phyloP scores from a whole-genome alignment of 2,113 vertebrate species.

The Alexandromys fortis region DNA sequence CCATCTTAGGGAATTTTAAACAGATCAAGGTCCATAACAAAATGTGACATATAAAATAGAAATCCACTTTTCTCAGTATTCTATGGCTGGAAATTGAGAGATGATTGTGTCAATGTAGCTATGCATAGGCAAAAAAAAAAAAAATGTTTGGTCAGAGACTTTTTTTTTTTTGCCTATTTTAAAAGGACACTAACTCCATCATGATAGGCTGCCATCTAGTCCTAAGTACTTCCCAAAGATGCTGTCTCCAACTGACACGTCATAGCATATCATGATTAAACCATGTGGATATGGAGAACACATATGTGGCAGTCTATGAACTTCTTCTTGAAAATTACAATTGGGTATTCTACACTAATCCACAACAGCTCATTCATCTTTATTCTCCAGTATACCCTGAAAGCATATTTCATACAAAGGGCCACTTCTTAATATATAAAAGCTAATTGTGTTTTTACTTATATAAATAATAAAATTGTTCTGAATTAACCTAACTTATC shows the following conservation, averaged over 20 bases:
- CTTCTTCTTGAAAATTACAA: not conserved
- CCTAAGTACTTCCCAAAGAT: not conserved
- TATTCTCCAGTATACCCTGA: not conserved
- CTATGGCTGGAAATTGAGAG: not conserved
- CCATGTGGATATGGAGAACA: not conserved
- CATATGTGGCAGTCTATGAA: not conserved
- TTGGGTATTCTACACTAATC: not conserved
- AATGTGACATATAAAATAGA: not conserved
- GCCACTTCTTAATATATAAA: not conserved
- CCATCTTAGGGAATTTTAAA: too few relatives aligned
- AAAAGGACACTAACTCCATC: accelerated
- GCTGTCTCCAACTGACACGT: not conserved
- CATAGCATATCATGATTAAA: not conserved
- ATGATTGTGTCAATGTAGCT: not conserved
- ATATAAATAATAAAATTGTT: not conserved
- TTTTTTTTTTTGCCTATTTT: not conserved
- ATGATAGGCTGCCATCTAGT: not conserved
- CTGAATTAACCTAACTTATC: not conserved
- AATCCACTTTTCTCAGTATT: not conserved
- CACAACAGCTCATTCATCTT: not conserved
- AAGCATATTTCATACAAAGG: not conserved
- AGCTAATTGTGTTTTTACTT: not conserved
- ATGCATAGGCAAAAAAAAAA: too few relatives aligned
- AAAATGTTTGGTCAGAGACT: too few relatives aligned
- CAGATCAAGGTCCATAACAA: not conserved